Percentiles rank a stretch among this genome's conserved stretches.
These are phyloP conservation scores for Dryobates pubescens DNA, from an alignment of 2,797 vertebrate genomes.

Conservation along the genomic window DNA sequence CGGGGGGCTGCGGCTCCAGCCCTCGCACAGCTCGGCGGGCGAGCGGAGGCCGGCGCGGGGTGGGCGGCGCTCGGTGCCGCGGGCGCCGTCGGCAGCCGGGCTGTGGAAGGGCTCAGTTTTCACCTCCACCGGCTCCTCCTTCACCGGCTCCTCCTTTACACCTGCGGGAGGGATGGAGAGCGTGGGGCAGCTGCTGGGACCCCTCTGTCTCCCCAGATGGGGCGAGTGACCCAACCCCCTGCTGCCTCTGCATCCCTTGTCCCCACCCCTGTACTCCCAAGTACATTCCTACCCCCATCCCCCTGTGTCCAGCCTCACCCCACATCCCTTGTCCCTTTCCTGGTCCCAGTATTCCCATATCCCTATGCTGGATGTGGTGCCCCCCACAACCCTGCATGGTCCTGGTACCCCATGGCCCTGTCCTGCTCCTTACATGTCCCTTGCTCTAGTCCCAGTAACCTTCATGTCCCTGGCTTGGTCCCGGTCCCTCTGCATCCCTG, in stretches of 20 bases:
- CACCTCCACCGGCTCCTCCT: conserved; percentile 55
- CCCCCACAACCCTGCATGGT: not conserved
- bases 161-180: not conserved
- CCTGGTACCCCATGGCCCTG: not conserved
- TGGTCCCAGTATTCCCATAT: not conserved
- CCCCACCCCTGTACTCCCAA: not conserved
- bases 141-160: conserved; percentile 47
- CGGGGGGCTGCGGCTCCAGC: conserved; percentile 19
- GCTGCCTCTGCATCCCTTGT: not conserved
- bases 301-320: not conserved
- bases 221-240: not conserved
- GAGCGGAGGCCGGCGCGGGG: not conserved
- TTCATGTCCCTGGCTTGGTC: no score
- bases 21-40: not conserved
- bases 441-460: no score
- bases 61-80: not conserved
- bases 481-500: not conserved
- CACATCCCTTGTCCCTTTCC: not conserved
- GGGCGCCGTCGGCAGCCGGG: not conserved
- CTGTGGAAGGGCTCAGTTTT: conserved; percentile 27
- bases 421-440: no score
- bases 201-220: fast-evolving
- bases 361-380: not conserved
- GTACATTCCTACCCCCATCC: fast-evolving
- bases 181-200: not conserved